Conservation (phyloP, 2,797 vertebrate genomes). For the Periophthalmus magnuspinnatus region DNA sequence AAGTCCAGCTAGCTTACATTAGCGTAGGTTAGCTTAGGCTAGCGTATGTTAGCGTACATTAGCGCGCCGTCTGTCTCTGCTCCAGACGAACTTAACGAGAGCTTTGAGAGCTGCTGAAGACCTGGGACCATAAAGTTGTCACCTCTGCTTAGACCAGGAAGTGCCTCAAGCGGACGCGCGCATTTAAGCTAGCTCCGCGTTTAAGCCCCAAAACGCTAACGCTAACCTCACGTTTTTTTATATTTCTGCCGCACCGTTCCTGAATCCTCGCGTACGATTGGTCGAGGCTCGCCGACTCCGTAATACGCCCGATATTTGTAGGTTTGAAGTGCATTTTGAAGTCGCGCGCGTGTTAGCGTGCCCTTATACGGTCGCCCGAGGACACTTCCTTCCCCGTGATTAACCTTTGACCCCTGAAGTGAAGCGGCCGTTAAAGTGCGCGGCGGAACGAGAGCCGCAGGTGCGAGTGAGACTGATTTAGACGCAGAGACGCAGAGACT, state of each 20-base stretch:
- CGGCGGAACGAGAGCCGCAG: slow-evolving; percentile 69
- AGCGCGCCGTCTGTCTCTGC: background rate
- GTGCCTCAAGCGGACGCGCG: slow-evolving; percentile 82
- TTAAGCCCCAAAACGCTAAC: too few species aligned
- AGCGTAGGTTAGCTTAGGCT: too few species aligned
- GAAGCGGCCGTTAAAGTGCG: slow-evolving; percentile 83
- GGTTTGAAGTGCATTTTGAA: slow-evolving; percentile 36
- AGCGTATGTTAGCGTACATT: background rate
- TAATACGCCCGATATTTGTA: background rate
- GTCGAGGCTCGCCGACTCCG: background rate
- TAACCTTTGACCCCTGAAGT: slow-evolving; percentile 87
- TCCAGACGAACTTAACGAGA: slow-evolving; percentile 67
- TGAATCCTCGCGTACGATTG: background rate
- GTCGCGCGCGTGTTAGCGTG: slow-evolving; percentile 77
- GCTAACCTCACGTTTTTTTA: too few species aligned
- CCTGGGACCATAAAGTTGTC: slow-evolving; percentile 88
- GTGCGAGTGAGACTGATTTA: slow-evolving; percentile 41
- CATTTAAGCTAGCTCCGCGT: slow-evolving; percentile 67
- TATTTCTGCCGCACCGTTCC: background rate
- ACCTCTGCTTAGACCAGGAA: slow-evolving; percentile 84
- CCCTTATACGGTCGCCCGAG: slow-evolving; percentile 81
- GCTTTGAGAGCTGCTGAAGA: slow-evolving; percentile 65
- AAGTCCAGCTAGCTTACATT: too few species aligned
- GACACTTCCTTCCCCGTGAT: slow-evolving; percentile 88
- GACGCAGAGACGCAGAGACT: too few species aligned